Conservation (phyloP, 1,140 invertebrate species). For the Philaenus spumarius region DNA sequence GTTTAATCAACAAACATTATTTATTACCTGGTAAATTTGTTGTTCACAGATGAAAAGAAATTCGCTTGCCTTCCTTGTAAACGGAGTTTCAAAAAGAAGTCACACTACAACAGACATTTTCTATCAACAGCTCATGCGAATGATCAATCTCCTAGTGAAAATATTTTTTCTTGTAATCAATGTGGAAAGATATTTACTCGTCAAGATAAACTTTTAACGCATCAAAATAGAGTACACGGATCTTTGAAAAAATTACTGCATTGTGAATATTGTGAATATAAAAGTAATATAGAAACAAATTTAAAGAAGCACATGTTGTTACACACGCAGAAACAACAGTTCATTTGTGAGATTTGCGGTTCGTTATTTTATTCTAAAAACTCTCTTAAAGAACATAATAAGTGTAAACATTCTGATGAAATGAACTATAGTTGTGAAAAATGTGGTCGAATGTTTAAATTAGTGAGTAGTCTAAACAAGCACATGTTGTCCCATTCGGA, state of each 20-base stretch:
- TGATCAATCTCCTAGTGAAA: neutral
- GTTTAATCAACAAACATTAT: no score
- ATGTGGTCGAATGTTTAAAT: conserved; percentile 11
- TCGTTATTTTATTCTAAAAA: neutral
- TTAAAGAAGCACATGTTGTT: conserved; percentile 4
- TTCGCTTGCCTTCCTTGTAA: no score
- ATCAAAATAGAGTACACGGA: neutral
- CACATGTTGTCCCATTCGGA: conserved; percentile 10
- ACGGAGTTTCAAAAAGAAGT: no score
- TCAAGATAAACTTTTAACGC: conserved; percentile 1
- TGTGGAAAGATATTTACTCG: conserved; percentile 12
- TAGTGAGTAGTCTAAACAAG: neutral
- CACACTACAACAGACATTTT: no score
- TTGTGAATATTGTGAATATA: conserved; percentile 7
- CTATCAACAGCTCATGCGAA: no score
- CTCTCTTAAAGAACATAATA: conserved; percentile 6
- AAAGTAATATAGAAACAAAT: neutral
- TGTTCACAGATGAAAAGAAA: no score
- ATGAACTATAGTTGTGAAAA: conserved; percentile 16
- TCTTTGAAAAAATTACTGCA: neutral
- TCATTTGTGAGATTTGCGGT: conserved; percentile 17
- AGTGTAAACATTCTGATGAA: conserved; percentile 6
- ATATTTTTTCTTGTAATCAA: neutral
- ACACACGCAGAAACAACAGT: conserved; percentile 10
- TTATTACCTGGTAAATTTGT: no score